These are phyloP conservation scores for Gymnarchus niloticus DNA, from an alignment of 2,113 vertebrate species.

Conservation along the genomic window DNA sequence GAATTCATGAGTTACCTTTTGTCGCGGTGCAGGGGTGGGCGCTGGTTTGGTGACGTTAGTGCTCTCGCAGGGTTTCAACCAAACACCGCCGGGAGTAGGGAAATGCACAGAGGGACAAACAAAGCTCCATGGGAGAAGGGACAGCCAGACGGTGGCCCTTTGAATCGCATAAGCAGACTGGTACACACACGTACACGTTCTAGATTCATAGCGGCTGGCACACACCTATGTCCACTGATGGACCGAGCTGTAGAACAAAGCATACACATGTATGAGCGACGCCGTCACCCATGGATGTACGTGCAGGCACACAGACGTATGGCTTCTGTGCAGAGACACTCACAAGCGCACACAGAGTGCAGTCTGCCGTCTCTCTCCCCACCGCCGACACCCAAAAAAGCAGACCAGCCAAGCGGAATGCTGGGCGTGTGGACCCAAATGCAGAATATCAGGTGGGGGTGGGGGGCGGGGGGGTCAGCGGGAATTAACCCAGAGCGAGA, in stretches of 20 bases:
- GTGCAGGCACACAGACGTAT: background rate
- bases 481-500: background rate
- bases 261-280: too few relatives aligned
- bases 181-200: background rate
- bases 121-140: too few relatives aligned
- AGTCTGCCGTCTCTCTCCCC: background rate
- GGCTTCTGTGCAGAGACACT: background rate
- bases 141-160: background rate
- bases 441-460: background rate
- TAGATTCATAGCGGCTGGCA: background rate
- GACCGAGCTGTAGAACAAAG: too few relatives aligned
- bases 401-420: background rate
- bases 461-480: background rate
- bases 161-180: background rate
- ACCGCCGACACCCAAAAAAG: too few relatives aligned
- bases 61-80: background rate
- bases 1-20: conserved; percentile 3
- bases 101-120: background rate
- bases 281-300: background rate
- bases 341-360: conserved; percentile 32
- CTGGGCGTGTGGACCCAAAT: background rate
- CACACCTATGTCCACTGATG: too few relatives aligned
- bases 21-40: background rate
- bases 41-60: background rate
- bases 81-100: background rate